Evolutionary conservation across 2,888 invertebrate species (phyloP).

Genomic region (Rhimphoctona megacephalus): DNA sequence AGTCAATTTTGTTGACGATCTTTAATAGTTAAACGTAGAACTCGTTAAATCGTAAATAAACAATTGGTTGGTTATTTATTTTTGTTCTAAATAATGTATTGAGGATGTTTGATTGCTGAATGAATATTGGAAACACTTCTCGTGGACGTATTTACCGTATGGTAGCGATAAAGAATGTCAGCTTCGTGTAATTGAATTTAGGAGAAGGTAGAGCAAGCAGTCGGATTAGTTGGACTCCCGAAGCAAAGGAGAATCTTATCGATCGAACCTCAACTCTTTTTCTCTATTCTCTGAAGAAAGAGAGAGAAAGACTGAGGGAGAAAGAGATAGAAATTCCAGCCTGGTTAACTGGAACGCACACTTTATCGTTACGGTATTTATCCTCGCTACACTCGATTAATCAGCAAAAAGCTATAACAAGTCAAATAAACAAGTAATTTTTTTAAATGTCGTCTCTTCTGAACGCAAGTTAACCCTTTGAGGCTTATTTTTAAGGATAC

Average conservation of each 20-base stretch:
- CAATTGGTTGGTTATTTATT: not conserved
- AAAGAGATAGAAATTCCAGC: conserved; percentile 5
- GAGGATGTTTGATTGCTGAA: not conserved
- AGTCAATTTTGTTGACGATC: not conserved
- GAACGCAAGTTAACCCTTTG: not conserved
- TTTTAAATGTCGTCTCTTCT: not conserved
- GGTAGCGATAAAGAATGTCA: conserved; percentile 49
- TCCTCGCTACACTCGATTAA: conserved; percentile 44
- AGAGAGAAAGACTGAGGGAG: not conserved
- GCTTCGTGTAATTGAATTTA: conserved; percentile 58
- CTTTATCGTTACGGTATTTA: conserved; percentile 29
- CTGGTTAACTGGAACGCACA: conserved; percentile 50
- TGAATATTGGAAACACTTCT: not conserved
- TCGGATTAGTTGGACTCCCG: conserved; percentile 54
- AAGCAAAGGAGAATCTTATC: conserved; percentile 60
- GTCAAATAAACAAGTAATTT: not conserved
- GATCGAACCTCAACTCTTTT: conserved; percentile 47
- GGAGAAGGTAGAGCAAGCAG: conserved; percentile 39
- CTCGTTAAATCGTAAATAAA: not conserved
- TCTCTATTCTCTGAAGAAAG: conserved; percentile 15
- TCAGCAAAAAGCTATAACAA: not conserved
- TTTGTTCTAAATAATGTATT: not conserved
- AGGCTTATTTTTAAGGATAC: not conserved
- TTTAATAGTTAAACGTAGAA: not conserved
- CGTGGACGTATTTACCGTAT: conserved; percentile 6